A percentile compares a stretch with the other conserved stretches of the same genome.
Evolutionary conservation across 2,888 invertebrate genomes (phyloP).

Genomic region (Cartodere bifasciata): DNA sequence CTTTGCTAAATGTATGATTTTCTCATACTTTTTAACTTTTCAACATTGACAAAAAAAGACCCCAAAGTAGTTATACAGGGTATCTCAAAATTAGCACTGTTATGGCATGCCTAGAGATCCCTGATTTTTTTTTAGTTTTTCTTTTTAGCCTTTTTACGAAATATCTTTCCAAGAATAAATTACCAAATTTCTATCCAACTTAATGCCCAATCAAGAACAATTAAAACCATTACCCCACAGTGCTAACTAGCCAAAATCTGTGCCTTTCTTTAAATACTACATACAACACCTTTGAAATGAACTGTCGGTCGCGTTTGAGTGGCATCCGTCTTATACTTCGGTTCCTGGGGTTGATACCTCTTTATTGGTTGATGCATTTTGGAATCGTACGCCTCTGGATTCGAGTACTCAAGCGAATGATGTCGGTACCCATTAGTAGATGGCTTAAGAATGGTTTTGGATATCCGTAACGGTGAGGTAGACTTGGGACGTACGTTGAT

Average conservation of each 20-base stretch:
- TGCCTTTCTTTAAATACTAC: conserved; percentile 13
- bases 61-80: no score
- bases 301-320: conserved; percentile 51
- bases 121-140: no score
- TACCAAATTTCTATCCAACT: no score
- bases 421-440: neutral
- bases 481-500: conserved; percentile 33
- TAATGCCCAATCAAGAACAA: no score
- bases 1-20: no score
- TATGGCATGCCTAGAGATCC: no score
- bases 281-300: conserved; percentile 57
- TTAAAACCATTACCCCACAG: conserved; percentile 1
- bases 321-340: conserved; percentile 36
- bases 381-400: conserved; percentile 66
- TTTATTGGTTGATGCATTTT: conserved; percentile 60
- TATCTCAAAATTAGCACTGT: no score
- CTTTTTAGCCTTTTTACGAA: no score
- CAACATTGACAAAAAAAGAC: no score
- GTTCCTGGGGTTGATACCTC: conserved; percentile 51
- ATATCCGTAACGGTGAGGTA: conserved; percentile 39
- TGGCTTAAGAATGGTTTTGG: conserved; percentile 33
- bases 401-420: no score
- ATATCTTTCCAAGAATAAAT: no score
- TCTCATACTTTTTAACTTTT: no score
- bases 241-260: conserved; percentile 10